Percentiles rank a stretch among this genome's conserved stretches.
Conservation (phyloP, 2,888 invertebrate genomes). For the Smittia aterrima region DNA sequence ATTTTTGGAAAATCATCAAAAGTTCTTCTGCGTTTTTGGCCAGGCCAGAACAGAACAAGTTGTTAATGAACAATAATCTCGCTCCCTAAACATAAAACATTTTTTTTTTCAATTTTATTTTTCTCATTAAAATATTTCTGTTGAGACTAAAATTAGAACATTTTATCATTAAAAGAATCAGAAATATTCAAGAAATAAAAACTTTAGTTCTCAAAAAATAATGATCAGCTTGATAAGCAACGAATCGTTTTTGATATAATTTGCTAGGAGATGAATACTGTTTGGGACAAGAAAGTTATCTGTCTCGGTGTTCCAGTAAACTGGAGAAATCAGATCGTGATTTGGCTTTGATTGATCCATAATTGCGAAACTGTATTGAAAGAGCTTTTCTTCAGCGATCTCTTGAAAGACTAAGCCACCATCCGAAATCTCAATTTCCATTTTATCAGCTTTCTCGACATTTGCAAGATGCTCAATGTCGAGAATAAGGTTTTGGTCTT, state of each 20-base stretch:
- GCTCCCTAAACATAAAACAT: not conserved
- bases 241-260: slow-evolving; percentile 32
- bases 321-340: slow-evolving; percentile 30
- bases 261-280: slow-evolving; percentile 26
- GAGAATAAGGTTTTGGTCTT: slow-evolving; percentile 14
- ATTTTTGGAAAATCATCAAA: slow-evolving; percentile 32
- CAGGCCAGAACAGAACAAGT: not conserved
- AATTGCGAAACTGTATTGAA: slow-evolving; percentile 29
- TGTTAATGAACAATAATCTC: slow-evolving; percentile 21
- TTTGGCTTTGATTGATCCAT: slow-evolving; percentile 20
- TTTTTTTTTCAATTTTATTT: not conserved
- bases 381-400: slow-evolving; percentile 32
- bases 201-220: slow-evolving; percentile 12
- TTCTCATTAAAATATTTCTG: not conserved
- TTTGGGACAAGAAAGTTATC: slow-evolving; percentile 25
- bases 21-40: slow-evolving; percentile 21
- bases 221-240: slow-evolving; percentile 22
- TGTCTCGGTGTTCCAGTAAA: slow-evolving; percentile 32
- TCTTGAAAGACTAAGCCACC: slow-evolving; percentile 29
- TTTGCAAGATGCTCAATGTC: slow-evolving; percentile 39
- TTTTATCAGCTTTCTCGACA: slow-evolving; percentile 9
- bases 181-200: too few species aligned
- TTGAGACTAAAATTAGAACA: not conserved
- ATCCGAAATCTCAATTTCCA: slow-evolving; percentile 32
- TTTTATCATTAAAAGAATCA: not conserved